Evolutionary conservation across 2,113 vertebrate genomes (phyloP).

Genomic region (Grammatotria lemairii): DNA sequence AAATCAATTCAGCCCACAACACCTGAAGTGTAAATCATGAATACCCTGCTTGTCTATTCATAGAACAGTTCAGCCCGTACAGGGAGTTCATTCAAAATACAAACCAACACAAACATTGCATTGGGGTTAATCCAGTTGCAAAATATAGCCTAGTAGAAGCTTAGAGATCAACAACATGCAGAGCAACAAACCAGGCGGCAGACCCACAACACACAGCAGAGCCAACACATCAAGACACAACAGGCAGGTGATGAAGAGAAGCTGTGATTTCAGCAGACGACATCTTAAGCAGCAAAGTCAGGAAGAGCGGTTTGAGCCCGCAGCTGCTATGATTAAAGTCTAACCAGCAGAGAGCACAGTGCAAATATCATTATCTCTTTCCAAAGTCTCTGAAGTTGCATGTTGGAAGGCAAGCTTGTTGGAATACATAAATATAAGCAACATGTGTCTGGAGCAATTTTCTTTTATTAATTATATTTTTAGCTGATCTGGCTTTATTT

Average conservation of each 20-base stretch:
- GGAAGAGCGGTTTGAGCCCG: neutral
- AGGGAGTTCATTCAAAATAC: neutral
- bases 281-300: neutral
- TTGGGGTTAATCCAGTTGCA: neutral
- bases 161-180: neutral
- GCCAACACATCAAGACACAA: neutral
- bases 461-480: neutral
- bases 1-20: neutral
- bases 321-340: neutral
- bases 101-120: neutral
- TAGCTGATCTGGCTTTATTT: neutral
- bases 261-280: neutral
- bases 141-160: neutral
- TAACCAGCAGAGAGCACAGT: neutral
- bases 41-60: neutral
- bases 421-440: neutral
- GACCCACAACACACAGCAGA: neutral
- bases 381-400: neutral
- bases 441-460: neutral
- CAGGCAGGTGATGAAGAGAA: neutral
- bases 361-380: neutral
- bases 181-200: neutral
- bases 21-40: neutral
- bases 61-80: neutral
- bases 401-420: neutral